Evolutionary conservation across 2,888 invertebrate genomes (phyloP).

Genomic region (Coenonympha glycerion): DNA sequence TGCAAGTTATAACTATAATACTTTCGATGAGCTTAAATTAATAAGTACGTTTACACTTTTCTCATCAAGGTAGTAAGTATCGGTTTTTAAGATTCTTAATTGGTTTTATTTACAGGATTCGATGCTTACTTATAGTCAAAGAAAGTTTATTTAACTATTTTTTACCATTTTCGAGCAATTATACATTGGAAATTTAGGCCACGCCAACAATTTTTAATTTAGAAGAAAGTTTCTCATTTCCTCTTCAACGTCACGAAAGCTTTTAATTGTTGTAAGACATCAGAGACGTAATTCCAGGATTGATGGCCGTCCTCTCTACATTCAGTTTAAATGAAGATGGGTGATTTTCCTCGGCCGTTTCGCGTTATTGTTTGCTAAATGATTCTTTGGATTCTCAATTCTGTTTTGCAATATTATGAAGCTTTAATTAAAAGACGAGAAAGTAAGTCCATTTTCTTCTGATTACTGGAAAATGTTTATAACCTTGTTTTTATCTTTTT

Average conservation of each 20-base stretch:
- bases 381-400: constrained; percentile 7
- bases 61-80: no score
- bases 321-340: constrained; percentile 17
- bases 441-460: background rate
- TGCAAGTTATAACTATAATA: no score
- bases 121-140: no score
- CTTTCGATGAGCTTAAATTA: no score
- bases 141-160: no score
- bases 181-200: no score
- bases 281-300: constrained; percentile 17
- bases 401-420: constrained; percentile 5
- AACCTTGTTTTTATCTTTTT: no score
- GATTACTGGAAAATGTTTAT: background rate
- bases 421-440: constrained; percentile 1
- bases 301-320: constrained; percentile 15
- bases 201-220: background rate
- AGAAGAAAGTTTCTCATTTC: constrained; percentile 5
- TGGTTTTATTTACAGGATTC: no score
- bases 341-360: constrained; percentile 11
- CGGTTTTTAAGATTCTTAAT: no score
- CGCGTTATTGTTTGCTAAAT: constrained; percentile 17
- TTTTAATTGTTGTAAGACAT: constrained; percentile 21
- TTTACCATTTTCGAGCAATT: no score
- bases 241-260: background rate
- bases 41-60: no score